Conservation (phyloP, 2,888 invertebrate genomes). For the Volucella zonaria region DNA sequence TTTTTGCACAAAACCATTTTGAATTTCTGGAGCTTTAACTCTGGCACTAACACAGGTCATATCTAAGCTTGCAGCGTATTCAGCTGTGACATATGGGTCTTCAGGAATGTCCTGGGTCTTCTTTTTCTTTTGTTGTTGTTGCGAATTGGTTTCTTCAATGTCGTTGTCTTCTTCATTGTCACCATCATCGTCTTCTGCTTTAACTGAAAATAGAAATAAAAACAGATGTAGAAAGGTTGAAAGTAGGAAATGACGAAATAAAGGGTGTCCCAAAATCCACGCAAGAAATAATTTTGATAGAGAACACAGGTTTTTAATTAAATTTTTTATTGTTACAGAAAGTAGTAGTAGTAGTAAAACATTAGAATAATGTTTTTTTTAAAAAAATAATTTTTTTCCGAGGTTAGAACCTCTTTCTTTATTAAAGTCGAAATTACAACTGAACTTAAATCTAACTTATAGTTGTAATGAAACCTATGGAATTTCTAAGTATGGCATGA, state of each 20-base stretch:
- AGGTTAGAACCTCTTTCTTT: too few relatives aligned
- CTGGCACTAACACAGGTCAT: slow-evolving; percentile 81
- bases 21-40: slow-evolving; percentile 81
- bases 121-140: slow-evolving; percentile 73
- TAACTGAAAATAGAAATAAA: slow-evolving; percentile 21
- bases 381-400: too few relatives aligned
- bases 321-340: too few relatives aligned
- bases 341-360: too few relatives aligned
- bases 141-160: slow-evolving; percentile 28
- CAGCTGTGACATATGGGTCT: slow-evolving; percentile 78
- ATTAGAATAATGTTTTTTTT: too few relatives aligned
- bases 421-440: too few relatives aligned
- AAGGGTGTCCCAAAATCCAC: neutral
- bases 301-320: too few relatives aligned
- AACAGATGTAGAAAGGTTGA: neutral
- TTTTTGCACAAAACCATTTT: slow-evolving; percentile 79
- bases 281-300: neutral
- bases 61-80: slow-evolving; percentile 79
- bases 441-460: too few relatives aligned
- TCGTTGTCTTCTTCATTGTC: slow-evolving; percentile 50
- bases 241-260: neutral
- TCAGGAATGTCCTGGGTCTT: slow-evolving; percentile 78
- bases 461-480: too few relatives aligned
- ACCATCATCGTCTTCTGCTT: slow-evolving; percentile 73
- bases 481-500: too few relatives aligned